Conservation (phyloP, 2,797 vertebrate genomes). For the Orestias chungarensis region DNA sequence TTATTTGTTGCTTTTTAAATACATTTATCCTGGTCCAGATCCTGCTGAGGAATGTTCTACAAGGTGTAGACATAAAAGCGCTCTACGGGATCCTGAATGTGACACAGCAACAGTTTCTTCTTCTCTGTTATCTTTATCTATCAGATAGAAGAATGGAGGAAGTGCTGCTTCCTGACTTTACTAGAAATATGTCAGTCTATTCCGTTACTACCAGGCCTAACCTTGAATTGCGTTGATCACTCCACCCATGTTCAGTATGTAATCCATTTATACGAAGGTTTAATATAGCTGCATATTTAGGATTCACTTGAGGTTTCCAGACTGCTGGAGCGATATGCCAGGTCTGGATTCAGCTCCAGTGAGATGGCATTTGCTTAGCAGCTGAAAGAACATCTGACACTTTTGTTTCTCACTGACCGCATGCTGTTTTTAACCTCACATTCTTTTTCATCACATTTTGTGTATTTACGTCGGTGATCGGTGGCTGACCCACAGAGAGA, state of each 20-base stretch:
- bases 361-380: constrained; percentile 60
- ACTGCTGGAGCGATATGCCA: constrained; percentile 38
- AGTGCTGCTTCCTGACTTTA: background rate
- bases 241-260: constrained; percentile 40
- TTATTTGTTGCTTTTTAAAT: background rate
- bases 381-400: constrained; percentile 60
- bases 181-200: constrained; percentile 17
- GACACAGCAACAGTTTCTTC: background rate
- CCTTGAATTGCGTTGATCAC: constrained; percentile 17
- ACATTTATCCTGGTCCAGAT: background rate
- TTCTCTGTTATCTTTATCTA: background rate
- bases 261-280: constrained; percentile 43
- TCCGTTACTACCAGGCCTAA: constrained; percentile 16
- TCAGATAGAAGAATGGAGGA: background rate
- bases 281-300: constrained; percentile 64
- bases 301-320: constrained; percentile 48
- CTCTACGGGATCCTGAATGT: background rate
- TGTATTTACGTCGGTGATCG: background rate
- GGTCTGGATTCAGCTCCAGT: constrained; percentile 41
- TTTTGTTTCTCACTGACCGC: constrained; percentile 26
- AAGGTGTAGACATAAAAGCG: background rate
- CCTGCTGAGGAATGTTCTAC: background rate
- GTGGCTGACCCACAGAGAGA: background rate
- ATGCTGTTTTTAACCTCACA: constrained; percentile 7
- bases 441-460: background rate